Percentiles rank a stretch among this genome's conserved stretches.
Conservation (phyloP, 2,888 invertebrate genomes). For the Alsophila aescularia region DNA sequence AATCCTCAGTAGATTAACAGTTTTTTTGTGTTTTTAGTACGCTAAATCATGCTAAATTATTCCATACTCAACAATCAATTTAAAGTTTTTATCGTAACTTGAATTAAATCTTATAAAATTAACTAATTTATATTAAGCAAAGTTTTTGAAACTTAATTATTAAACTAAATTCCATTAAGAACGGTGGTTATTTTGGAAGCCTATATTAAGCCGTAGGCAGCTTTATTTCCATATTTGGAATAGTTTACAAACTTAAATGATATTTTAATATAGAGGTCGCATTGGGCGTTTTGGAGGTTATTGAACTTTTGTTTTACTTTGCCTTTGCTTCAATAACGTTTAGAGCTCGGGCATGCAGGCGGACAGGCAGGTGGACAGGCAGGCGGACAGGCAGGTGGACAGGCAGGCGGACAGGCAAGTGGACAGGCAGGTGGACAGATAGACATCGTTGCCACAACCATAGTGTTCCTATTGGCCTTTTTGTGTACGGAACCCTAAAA, state of each 20-base stretch:
- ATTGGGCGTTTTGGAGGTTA: neutral
- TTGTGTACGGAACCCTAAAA: too few species aligned
- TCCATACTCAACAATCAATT: slow-evolving; percentile 11
- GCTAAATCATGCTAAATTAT: slow-evolving; percentile 9
- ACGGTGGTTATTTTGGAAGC: slow-evolving; percentile 2
- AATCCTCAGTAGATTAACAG: too few species aligned
- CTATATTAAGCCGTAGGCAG: neutral
- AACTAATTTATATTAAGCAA: slow-evolving; percentile 11
- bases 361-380: too few species aligned
- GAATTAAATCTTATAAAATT: slow-evolving; percentile 20
- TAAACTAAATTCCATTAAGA: neutral
- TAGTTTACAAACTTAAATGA: slow-evolving; percentile 15
- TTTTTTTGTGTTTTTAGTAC: neutral
- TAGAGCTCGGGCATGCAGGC: too few species aligned
- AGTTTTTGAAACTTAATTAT: slow-evolving; percentile 18
- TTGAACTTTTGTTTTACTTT: neutral
- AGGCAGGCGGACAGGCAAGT: too few species aligned
- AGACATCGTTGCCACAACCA: too few species aligned
- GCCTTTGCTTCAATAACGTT: neutral
- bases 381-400: too few species aligned
- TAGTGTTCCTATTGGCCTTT: too few species aligned
- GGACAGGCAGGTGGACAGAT: too few species aligned
- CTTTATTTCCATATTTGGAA: slow-evolving; percentile 23
- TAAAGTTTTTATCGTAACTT: slow-evolving; percentile 12
- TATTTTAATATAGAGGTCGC: slow-evolving; percentile 16